Evolutionary conservation across 2,888 invertebrate species (phyloP).

Genomic region (Cataglyphis altisquamis): DNA sequence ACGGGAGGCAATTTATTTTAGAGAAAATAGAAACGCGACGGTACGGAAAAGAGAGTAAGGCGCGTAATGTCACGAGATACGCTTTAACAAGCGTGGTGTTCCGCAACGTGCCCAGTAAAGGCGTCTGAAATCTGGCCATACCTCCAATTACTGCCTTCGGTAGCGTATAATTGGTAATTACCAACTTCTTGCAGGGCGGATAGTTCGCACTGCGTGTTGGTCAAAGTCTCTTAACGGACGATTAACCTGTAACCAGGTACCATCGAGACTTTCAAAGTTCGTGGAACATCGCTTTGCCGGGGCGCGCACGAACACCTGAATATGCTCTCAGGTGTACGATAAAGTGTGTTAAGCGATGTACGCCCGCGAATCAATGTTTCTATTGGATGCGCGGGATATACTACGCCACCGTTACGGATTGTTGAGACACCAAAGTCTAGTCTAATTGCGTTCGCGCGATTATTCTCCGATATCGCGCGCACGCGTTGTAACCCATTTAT

Average conservation of each 20-base stretch:
- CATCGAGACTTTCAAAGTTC: constrained; percentile 62
- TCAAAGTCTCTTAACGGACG: constrained; percentile 74
- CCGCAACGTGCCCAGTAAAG: constrained; percentile 45
- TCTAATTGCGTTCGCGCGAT: background rate
- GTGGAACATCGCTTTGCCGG: constrained; percentile 38
- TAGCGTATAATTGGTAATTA: constrained; percentile 75
- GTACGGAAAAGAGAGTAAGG: background rate
- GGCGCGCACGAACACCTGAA: constrained; percentile 46
- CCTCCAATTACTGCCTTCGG: constrained; percentile 69
- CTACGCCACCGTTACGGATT: background rate
- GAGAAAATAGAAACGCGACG: background rate
- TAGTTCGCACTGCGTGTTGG: constrained; percentile 67
- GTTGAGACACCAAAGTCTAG: constrained; percentile 2
- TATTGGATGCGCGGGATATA: constrained; percentile 10
- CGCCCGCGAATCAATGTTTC: constrained; percentile 43
- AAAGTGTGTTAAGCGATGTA: constrained; percentile 56
- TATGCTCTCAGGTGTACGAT: constrained; percentile 60
- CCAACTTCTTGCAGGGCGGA: constrained; percentile 69
- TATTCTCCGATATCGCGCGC: background rate
- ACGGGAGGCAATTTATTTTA: constrained; percentile 12
- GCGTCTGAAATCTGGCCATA: constrained; percentile 62
- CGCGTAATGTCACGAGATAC: constrained; percentile 47
- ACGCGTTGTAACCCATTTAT: background rate
- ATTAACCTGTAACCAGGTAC: constrained; percentile 72
- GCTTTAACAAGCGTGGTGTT: constrained; percentile 66